Evolutionary conservation across 2,888 invertebrate genomes (phyloP), one percentile per base, ranked within the genome.

Genomic region (Neria commutata): DNA sequence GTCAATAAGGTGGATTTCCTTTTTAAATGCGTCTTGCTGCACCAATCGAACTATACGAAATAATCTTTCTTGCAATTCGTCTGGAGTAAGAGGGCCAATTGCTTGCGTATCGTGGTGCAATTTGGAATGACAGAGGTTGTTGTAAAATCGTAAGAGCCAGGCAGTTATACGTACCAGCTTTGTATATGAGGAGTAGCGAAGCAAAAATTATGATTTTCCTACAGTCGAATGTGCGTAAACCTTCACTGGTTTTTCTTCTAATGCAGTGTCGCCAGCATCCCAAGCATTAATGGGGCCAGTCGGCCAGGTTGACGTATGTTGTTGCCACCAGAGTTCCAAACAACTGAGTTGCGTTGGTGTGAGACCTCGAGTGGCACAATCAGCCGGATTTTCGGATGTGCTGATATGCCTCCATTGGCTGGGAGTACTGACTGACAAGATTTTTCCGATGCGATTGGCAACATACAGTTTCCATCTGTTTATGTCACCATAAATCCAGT

Each of bases 301-400:
- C 5, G 29, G 29, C 29, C 11, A 29, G 6, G 6, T 29, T 29
- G 29, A 8, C 11, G 6, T 29, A 8, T 5, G 29, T 29, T 29
- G 29, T 8, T 11, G 29, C 29, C 29, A 29, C 29, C 29, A 29
- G 5, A 29, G 11, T 8, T 49, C 29, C 1, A 16, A 50, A 3
- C 4, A 21, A 2, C 6, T 26, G 11, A 50, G 19, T 37, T 57
- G 45, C 1, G 6, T 46, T 33, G 57, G 25, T 1, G 52, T 47
- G 33, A 50, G 4, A 8, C 58, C 58, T 17, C 53, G 57, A 53
- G 47, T 26, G 21, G 53, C 47, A 24, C 37, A 21, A 37, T 57
- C 57, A 23, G 57, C 51, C 24, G 57, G 57, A 24, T 57, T 57
- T n/a, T 52, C 51, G 4, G 29, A 2, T 1, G 57, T 47, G 17